phyloP scores from a whole-genome alignment of 2,113 vertebrate genomes.

The Megaptera novaeangliae region DNA sequence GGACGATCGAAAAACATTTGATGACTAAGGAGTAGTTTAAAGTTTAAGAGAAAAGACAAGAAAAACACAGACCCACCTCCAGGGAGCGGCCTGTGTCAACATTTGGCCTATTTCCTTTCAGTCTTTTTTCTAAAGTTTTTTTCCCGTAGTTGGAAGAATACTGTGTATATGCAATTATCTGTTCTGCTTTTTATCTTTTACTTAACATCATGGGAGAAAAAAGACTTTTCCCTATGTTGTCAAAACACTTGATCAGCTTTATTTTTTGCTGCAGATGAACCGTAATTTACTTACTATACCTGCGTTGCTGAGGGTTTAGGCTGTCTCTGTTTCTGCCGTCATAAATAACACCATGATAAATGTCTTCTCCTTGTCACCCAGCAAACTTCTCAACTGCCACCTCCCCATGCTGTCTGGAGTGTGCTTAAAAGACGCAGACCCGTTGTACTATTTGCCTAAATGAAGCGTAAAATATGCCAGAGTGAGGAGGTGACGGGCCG shows the following conservation, averaged over 20 bases:
- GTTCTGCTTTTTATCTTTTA: neutral
- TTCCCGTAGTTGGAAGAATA: neutral
- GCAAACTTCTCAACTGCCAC: no score
- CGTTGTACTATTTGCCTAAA: fast-evolving
- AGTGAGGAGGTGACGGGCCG: fast-evolving
- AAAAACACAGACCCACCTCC: neutral
- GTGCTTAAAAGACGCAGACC: no score
- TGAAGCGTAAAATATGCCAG: neutral
- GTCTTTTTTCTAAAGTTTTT: neutral
- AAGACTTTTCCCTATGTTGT: neutral
- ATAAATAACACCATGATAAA: fast-evolving
- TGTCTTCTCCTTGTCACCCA: neutral
- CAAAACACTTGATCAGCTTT: neutral
- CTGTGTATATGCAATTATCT: neutral
- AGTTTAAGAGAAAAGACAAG: neutral
- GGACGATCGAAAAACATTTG: fast-evolving
- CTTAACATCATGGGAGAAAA: neutral
- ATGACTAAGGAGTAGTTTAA: neutral
- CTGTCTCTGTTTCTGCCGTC: fast-evolving
- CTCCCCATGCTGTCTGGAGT: neutral
- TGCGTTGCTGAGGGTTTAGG: fast-evolving
- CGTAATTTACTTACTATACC: fast-evolving
- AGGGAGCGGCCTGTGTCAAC: fast-evolving
- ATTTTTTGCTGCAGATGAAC: fast-evolving
- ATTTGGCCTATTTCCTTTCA: neutral